Evolutionary conservation across 2,113 vertebrate species (phyloP), one percentile per base, ranked within the genome.

Genomic region (Labeo catla): DNA sequence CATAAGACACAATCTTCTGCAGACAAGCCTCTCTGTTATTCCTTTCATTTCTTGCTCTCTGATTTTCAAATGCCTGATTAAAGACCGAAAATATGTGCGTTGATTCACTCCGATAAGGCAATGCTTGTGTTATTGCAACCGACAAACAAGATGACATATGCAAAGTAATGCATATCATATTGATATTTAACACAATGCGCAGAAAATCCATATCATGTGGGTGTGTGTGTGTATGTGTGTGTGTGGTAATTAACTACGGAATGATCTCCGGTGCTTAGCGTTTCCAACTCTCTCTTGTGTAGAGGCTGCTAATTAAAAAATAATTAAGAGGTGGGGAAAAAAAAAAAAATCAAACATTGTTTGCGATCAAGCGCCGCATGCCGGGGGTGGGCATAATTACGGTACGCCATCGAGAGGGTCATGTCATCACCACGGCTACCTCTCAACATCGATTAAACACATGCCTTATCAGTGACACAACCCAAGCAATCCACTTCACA

Each of bases 381-480:
- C 45, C 45, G 84, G 79, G 36, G 52, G 84, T 86, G 83, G 89
- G 86, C 77, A 81, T 84, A 87, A 90, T 90, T 88, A 90, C 65
- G 86, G 87, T 76, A 78, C 59, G 54, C 57, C 65, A 12, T 74
- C 52, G 68, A 88, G 87, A 85, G 89, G 87, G 89, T 90, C 83
- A 78, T 85, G 77, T 86, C 83, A 83, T 86, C 87, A 76, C 85
- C 87, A 87, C 66, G 83, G 65, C 84, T 90, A 88, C 89, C 89
- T 90, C 85, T 90, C 87, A 87, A 88, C 86, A 88, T 79, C 86
- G 83, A 90, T 90, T 90, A 87, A 49, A 54, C 61, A 39, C 72
- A 65, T 83, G 82, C 74, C 21, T 87, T 87, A 87, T 89, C 73
- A 81, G 88, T 87, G 87, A 86, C 76, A 68, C 66, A 68, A 61